phyloP scores from a whole-genome alignment of 2,888 invertebrate species.

The Dioctria rufipes region DNA sequence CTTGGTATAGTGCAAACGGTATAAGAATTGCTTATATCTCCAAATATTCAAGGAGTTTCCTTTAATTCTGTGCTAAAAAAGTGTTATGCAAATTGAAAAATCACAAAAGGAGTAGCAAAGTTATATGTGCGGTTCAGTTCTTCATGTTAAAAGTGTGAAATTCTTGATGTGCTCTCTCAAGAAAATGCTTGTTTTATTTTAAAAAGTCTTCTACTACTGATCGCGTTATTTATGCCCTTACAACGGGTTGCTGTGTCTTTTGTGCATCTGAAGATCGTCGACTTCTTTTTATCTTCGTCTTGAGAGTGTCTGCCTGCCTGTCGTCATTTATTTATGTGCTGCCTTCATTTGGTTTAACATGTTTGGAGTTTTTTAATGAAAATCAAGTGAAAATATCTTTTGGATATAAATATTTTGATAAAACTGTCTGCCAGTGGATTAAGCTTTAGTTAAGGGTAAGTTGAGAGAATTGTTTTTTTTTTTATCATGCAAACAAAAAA shows the following conservation, averaged over 20 bases:
- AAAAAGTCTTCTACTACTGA: constrained; percentile 4
- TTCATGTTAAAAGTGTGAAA: constrained; percentile 3
- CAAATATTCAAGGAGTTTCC: too few relatives aligned
- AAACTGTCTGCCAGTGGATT: constrained; percentile 5
- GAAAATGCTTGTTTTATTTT: constrained; percentile 28
- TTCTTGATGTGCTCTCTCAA: background rate
- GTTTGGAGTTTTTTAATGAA: constrained; percentile 1
- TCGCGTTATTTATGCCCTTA: too few relatives aligned
- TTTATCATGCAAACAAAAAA: too few relatives aligned
- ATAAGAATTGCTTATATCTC: too few relatives aligned
- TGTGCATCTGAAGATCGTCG: constrained; percentile 2
- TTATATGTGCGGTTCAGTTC: background rate
- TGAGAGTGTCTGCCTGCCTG: background rate
- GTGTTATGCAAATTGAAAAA: background rate
- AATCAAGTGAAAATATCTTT: too few relatives aligned
- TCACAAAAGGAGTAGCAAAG: too few relatives aligned
- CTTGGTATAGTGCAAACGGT: too few relatives aligned
- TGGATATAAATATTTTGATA: too few relatives aligned
- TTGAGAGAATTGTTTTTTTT: background rate
- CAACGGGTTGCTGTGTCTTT: background rate
- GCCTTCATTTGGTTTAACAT: constrained; percentile 1
- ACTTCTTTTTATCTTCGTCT: background rate
- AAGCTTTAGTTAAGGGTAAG: constrained; percentile 2
- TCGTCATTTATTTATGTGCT: background rate
- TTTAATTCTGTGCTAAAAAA: background rate